phyloP scores from a whole-genome alignment of 2,797 vertebrate species.

The Trachurus trachurus region DNA sequence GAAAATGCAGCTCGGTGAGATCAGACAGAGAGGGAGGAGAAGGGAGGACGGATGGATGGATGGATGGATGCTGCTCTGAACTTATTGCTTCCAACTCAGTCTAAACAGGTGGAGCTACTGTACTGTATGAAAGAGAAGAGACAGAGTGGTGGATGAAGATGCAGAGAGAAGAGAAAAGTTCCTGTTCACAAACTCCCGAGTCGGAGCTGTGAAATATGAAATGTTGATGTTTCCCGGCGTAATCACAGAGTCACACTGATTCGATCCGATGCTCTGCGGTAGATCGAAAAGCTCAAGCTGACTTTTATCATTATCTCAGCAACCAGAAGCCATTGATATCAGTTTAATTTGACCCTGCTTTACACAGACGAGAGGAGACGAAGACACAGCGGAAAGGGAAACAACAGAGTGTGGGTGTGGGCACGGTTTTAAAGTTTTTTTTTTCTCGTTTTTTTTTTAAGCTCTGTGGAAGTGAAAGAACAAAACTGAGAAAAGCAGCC shows the following conservation, averaged over 20 bases:
- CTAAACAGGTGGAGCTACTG: not conserved
- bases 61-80: slow-evolving; percentile 16
- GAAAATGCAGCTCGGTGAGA: slow-evolving; percentile 23
- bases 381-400: not conserved
- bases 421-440: not conserved
- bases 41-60: slow-evolving; percentile 15
- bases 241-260: slow-evolving; percentile 59
- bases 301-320: slow-evolving; percentile 53
- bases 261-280: slow-evolving; percentile 18
- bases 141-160: not conserved
- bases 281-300: slow-evolving; percentile 44
- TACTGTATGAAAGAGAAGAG: slow-evolving; percentile 4
- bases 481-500: slow-evolving; percentile 35
- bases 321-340: slow-evolving; percentile 44
- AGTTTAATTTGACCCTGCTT: slow-evolving; percentile 53
- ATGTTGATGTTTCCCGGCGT: slow-evolving; percentile 42
- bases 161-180: slow-evolving; percentile 3
- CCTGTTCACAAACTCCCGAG: slow-evolving; percentile 24
- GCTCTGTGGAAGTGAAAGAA: slow-evolving; percentile 20
- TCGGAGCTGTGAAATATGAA: slow-evolving; percentile 48
- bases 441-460: not conserved
- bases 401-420: not conserved
- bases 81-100: slow-evolving; percentile 5
- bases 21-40: slow-evolving; percentile 5
- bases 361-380: slow-evolving; percentile 15